Conservation (phyloP, 2,888 invertebrate genomes). For the Timema cristinae region DNA sequence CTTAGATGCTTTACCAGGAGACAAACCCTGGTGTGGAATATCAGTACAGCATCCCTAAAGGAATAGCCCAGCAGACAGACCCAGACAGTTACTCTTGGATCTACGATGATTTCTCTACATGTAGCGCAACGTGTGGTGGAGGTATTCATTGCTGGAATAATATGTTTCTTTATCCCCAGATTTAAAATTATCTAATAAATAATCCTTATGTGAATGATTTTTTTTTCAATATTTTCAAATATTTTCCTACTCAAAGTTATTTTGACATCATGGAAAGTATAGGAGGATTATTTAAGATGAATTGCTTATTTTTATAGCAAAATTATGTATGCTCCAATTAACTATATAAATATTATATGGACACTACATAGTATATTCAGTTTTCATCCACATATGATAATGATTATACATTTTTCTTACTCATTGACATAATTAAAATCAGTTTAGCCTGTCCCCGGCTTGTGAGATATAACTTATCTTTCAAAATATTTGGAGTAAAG, state of each 20-base stretch:
- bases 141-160: slow-evolving; percentile 51
- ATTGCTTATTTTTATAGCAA: background rate
- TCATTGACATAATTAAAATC: background rate
- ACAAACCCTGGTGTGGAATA: slow-evolving; percentile 80
- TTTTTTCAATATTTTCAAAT: slow-evolving; percentile 21
- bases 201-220: background rate
- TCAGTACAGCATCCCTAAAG: slow-evolving; percentile 83
- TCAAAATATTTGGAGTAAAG: background rate
- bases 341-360: background rate
- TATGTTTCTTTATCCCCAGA: background rate
- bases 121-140: slow-evolving; percentile 86
- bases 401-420: slow-evolving; percentile 1
- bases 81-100: slow-evolving; percentile 81
- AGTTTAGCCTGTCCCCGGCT: background rate
- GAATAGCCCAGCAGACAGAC: slow-evolving; percentile 56
- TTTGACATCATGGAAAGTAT: background rate
- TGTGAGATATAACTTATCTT: too few relatives aligned
- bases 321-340: background rate
- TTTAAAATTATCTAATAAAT: background rate
- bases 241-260: background rate
- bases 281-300: too few relatives aligned
- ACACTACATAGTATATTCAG: background rate
- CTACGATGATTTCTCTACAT: slow-evolving; percentile 69
- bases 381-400: background rate
- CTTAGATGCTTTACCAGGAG: slow-evolving; percentile 75